Evolutionary conservation across 2,797 vertebrate species (phyloP).

Genomic region (Sebastes hubbsi): DNA sequence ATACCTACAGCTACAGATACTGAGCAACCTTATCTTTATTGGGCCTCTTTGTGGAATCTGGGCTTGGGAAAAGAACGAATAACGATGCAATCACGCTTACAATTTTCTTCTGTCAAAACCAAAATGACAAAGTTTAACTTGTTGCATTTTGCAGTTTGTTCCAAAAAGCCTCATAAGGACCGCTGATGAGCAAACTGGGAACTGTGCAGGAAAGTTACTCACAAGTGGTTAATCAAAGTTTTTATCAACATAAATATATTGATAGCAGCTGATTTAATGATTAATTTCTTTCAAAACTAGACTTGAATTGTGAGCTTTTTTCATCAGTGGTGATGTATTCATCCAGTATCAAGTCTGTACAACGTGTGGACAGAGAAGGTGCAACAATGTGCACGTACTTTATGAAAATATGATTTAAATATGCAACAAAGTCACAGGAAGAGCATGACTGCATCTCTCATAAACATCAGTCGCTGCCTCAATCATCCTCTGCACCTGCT

Average conservation of each 20-base stretch:
- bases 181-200: neutral
- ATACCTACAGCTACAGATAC: neutral
- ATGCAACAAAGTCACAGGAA: neutral
- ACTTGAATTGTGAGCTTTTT: neutral
- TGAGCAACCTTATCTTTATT: neutral
- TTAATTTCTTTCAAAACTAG: neutral
- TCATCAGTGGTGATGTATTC: neutral
- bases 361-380: neutral
- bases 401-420: neutral
- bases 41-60: neutral
- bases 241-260: neutral
- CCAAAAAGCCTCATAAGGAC: neutral
- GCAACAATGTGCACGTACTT: neutral
- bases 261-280: neutral
- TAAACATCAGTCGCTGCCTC: neutral
- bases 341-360: neutral
- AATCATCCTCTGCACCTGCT: slow-evolving; percentile 31
- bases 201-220: neutral
- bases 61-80: neutral
- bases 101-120: neutral
- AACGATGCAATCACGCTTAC: neutral
- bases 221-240: neutral
- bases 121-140: neutral
- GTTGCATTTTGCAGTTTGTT: neutral
- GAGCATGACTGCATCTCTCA: neutral